phyloP scores from a whole-genome alignment of 2,888 invertebrate species.

The Cremastinae sp. region DNA sequence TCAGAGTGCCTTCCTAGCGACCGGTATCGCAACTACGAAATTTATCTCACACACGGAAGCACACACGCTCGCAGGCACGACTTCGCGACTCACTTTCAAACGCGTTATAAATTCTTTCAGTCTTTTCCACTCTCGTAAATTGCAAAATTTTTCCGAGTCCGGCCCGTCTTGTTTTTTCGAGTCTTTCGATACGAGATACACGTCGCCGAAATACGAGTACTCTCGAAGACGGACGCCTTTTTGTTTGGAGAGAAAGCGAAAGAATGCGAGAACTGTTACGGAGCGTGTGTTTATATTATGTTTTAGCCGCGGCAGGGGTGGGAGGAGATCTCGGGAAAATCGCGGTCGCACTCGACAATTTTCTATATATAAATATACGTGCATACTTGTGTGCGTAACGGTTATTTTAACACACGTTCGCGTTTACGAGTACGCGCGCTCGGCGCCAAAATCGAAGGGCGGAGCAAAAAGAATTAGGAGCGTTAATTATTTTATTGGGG shows the following conservation, averaged over 20 bases:
- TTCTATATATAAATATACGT: slow-evolving; percentile 22
- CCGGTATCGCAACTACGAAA: neutral
- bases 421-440: neutral
- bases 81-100: no score
- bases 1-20: slow-evolving; percentile 20
- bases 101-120: no score
- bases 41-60: neutral
- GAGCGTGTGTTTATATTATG: slow-evolving; percentile 22
- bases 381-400: no score
- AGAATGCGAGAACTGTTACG: slow-evolving; percentile 27
- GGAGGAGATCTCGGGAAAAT: slow-evolving; percentile 18
- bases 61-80: neutral
- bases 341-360: slow-evolving; percentile 24
- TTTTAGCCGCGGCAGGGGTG: neutral
- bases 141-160: no score
- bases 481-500: neutral
- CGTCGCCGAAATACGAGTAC: neutral
- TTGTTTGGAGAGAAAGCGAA: slow-evolving; percentile 24
- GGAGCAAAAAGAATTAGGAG: neutral
- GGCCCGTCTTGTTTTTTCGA: no score
- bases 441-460: slow-evolving; percentile 10
- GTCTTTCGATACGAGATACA: no score
- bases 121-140: no score
- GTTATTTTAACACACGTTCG: slow-evolving; percentile 8
- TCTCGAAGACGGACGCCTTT: neutral